Conservation (phyloP, 2,797 vertebrate species). For the Clarias fuscus region DNA sequence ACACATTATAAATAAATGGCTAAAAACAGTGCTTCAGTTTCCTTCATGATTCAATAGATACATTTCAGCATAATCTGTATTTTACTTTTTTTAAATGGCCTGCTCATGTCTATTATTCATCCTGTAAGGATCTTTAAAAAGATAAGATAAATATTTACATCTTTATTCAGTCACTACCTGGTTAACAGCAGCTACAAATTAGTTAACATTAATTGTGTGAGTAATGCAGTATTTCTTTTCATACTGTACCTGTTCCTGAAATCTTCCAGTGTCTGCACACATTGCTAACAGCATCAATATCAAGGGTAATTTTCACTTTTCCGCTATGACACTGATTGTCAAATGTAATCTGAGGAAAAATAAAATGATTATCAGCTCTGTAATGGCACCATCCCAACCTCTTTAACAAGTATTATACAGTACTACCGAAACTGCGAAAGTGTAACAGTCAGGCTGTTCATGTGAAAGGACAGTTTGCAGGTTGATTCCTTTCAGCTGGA, state of each 20-base stretch:
- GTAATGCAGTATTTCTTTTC: slow-evolving; percentile 29
- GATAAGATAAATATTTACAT: neutral
- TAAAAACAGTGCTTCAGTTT: neutral
- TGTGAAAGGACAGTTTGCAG: slow-evolving; percentile 85
- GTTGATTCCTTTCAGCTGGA: slow-evolving; percentile 90
- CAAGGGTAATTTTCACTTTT: slow-evolving; percentile 89
- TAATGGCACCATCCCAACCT: neutral
- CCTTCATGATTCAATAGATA: neutral
- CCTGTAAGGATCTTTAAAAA: neutral
- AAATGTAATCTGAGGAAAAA: slow-evolving; percentile 81
- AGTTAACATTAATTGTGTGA: neutral
- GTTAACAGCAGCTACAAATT: neutral
- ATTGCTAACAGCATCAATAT: slow-evolving; percentile 81
- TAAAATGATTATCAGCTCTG: neutral
- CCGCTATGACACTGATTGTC: slow-evolving; percentile 94
- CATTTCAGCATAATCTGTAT: neutral
- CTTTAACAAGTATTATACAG: too few relatives aligned
- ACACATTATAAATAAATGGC: neutral
- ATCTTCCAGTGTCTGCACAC: slow-evolving; percentile 87
- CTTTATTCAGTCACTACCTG: neutral
- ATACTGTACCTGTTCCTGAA: slow-evolving; percentile 81
- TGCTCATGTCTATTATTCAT: neutral
- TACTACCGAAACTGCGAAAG: slow-evolving; percentile 83
- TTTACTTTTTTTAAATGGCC: neutral
- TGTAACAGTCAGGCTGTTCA: slow-evolving; percentile 92